Base-by-base conservation (phyloP, 2,113 vertebrate species). In the Rhynchopsitta pachyrhyncha region DNA sequence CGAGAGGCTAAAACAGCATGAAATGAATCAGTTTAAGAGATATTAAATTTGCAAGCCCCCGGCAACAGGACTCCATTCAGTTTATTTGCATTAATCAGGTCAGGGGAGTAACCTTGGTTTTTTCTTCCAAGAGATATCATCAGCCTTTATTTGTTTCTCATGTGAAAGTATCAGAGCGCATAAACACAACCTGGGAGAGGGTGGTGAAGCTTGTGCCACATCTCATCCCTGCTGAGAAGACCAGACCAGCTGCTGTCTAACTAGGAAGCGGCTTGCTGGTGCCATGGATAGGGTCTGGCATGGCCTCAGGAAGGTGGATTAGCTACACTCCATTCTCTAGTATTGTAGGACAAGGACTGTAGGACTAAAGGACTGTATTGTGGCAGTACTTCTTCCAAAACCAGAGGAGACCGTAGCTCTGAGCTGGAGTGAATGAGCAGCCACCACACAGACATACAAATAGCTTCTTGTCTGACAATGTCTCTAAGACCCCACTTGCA, bases 61-160 rank as follows among this genome's bases (percentile, higher is more conserved):
- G 96, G 96, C 95, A 59, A 95, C 93, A 87, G 90, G 86, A 71
- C 79, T 95, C 90, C n/a, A 3, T 82, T 95, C 84, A 92, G 94
- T 96, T 94, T 95, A 95, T 97, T 97, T 96, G 95, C 95, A 97
- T 94, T 96, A 96, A 94, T 96, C 95, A 96, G 96, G 96, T 95
- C 96, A 97, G 92, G 83, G 92, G 94, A 95, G 92, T 92, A 96
- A 95, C 92, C 94, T 96, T 93, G 83, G 29, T 37, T 91, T 91
- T 94, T 86, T 90, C 73, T 90, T 90, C 74, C 78, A 86, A 76
- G 84, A 95, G 92, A 93, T 89, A 92, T 50, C 90, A 95, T 95
- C 86, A 85, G 74, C 88, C 62, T 69, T 82, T 95, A 76, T 95
- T 97, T 96, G 96, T 96, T 97, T 96, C 95, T 96, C 94, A 74